Evolutionary conservation across 2,888 invertebrate genomes (phyloP).

Genomic region (Napeogenes inachia): DNA sequence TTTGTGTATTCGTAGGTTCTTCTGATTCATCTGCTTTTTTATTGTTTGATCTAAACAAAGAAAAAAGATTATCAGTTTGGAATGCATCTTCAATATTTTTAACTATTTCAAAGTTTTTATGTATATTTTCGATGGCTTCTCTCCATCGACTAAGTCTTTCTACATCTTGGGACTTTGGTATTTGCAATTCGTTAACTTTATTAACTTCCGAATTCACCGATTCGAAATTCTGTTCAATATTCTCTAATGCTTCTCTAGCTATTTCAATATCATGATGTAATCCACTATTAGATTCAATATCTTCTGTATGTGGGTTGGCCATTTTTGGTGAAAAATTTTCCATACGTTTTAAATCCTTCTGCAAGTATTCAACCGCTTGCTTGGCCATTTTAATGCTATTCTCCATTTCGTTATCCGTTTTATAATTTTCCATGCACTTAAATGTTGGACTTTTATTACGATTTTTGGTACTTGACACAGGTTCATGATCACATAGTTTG

Average conservation of each 20-base stretch:
- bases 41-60: slow-evolving; percentile 8
- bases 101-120: slow-evolving; percentile 53
- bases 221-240: slow-evolving; percentile 54
- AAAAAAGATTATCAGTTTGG: slow-evolving; percentile 34
- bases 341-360: slow-evolving; percentile 50
- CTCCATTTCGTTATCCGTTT: slow-evolving; percentile 52
- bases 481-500: slow-evolving; percentile 54
- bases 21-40: slow-evolving; percentile 4
- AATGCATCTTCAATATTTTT: slow-evolving; percentile 62
- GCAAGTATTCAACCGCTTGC: slow-evolving; percentile 62
- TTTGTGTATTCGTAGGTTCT: slow-evolving; percentile 15
- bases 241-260: slow-evolving; percentile 54
- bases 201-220: slow-evolving; percentile 43
- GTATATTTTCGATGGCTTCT: slow-evolving; percentile 51
- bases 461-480: slow-evolving; percentile 37
- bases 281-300: slow-evolving; percentile 42
- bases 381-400: slow-evolving; percentile 61
- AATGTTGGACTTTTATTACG: slow-evolving; percentile 34
- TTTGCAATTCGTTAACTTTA: slow-evolving; percentile 38
- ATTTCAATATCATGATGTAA: slow-evolving; percentile 57
- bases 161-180: slow-evolving; percentile 43
- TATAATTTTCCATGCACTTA: slow-evolving; percentile 34
- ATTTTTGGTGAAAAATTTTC: slow-evolving; percentile 40
- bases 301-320: slow-evolving; percentile 16
- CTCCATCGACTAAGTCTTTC: slow-evolving; percentile 61